Evolutionary conservation across 2,888 invertebrate genomes (phyloP), one percentile per base, ranked within the genome.

Genomic region (Drosophila prolongata): DNA sequence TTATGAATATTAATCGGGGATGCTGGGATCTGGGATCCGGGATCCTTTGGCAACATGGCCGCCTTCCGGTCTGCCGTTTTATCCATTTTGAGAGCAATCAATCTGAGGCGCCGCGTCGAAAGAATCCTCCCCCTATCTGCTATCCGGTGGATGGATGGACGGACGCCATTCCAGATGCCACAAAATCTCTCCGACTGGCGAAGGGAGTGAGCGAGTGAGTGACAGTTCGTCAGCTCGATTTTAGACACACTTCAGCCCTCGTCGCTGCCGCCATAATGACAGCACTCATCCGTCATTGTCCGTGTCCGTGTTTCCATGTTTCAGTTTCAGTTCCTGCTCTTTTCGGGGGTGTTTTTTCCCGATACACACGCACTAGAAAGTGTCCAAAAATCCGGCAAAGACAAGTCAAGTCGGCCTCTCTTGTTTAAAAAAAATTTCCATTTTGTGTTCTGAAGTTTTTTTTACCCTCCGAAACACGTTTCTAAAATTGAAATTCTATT

Each of bases 231-330:
- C 83, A 83, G 80, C 61, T 77, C 70, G 74, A 79, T 82, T 88
- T 85, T 81, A 78, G 88, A 80, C 82, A 86, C 88, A 77, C 78
- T 77, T 52, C 58, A 52, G 73, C 72, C 79, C 76, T 73, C 56
- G 73, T 66, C 49, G 49, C 60, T 61, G 76, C 75, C 72, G 76
- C 79, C 85, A 76, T 84, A 80, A 79, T 82, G 84, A 79, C 86
- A 87, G 77, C 64, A 79, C 75, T 79, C 88, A 90, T 90, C 79
- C 84, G 79, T 89, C 89, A 89, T 80, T 83, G 88, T 87, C 84
- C 79, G 77, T 83, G 79, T 66, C 38, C 52, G 55, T 58, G 59
- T 44, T 42, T 61, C 65, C 72, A 65, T 57, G 56, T 68, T 55
- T 47, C 54, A 50, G 60, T 55, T 49, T 19, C 69, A 59, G 59